Conservation (phyloP, 2,888 invertebrate species). For the Maniola hyperantus region DNA sequence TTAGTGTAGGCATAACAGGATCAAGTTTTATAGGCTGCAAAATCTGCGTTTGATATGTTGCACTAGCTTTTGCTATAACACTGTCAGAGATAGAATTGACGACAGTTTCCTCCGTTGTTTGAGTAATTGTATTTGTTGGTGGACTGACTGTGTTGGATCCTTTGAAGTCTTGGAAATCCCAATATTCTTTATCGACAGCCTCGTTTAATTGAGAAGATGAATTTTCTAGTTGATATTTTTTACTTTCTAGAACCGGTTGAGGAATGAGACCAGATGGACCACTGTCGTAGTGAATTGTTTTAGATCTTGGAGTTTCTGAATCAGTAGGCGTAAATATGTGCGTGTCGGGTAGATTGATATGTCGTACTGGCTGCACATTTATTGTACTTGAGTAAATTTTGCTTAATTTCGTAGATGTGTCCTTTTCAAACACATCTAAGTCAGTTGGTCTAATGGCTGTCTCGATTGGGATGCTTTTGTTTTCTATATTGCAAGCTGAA, state of each 20-base stretch:
- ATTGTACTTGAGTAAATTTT: conserved; percentile 69
- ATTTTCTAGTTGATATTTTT: conserved; percentile 43
- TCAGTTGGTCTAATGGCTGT: conserved; percentile 57
- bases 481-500: conserved; percentile 72
- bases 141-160: conserved; percentile 45
- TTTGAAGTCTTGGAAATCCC: conserved; percentile 76
- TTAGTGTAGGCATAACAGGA: conserved; percentile 68
- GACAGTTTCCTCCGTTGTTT: conserved; percentile 33
- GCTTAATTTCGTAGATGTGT: conserved; percentile 57
- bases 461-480: conserved; percentile 46
- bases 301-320: conserved; percentile 77
- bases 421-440: conserved; percentile 63
- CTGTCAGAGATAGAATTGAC: conserved; percentile 31
- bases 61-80: conserved; percentile 44
- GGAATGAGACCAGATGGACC: conserved; percentile 59
- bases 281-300: conserved; percentile 75
- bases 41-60: conserved; percentile 59
- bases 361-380: conserved; percentile 70
- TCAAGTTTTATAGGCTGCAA: conserved; percentile 74
- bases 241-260: conserved; percentile 46
- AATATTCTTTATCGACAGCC: conserved; percentile 57
- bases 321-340: conserved; percentile 80
- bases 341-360: conserved; percentile 77
- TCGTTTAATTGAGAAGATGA: conserved; percentile 33
- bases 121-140: conserved; percentile 26